A percentile compares a stretch with the other conserved stretches of the same genome.
Evolutionary conservation across 2,113 vertebrate species (phyloP).

Genomic region (Phocoena phocoena): DNA sequence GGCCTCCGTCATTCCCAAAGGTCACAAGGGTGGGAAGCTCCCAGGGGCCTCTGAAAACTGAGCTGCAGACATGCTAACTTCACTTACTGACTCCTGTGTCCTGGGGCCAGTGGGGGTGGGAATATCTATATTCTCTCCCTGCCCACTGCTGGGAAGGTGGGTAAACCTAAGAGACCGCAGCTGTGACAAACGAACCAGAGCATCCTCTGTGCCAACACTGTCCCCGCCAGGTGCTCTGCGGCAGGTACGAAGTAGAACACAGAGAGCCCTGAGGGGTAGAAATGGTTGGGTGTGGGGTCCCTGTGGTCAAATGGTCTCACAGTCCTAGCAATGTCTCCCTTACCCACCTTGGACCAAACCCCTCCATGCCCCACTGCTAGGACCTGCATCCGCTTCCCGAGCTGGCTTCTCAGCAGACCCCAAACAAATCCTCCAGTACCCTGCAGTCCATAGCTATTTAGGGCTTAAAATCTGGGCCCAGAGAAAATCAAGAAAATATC

Average conservation of each 20-base stretch:
- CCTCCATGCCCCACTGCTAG: not conserved
- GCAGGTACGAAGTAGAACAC: not conserved
- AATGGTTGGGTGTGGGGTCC: not conserved
- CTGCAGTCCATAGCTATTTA: not conserved
- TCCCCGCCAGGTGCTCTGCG: not conserved
- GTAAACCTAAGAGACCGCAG: not conserved
- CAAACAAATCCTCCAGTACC: not conserved
- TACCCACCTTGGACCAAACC: not conserved
- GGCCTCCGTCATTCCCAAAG: not conserved
- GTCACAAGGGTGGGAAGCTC: not conserved
- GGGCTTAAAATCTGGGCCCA: not conserved
- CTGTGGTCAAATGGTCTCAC: fast-evolving
- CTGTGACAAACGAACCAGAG: not conserved
- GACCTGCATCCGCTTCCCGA: not conserved
- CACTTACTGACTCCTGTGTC: not conserved
- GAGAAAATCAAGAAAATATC: not conserved
- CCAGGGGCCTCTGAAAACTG: not conserved
- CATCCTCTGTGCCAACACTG: not conserved
- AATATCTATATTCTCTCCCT: not conserved
- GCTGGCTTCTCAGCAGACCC: not conserved
- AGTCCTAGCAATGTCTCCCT: not conserved
- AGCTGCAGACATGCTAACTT: not conserved
- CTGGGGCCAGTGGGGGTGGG: not conserved
- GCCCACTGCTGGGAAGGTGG: not conserved
- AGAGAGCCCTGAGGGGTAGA: not conserved